phyloP scores from a whole-genome alignment of 2,888 invertebrate genomes.

The Margaritifera margaritifera region DNA sequence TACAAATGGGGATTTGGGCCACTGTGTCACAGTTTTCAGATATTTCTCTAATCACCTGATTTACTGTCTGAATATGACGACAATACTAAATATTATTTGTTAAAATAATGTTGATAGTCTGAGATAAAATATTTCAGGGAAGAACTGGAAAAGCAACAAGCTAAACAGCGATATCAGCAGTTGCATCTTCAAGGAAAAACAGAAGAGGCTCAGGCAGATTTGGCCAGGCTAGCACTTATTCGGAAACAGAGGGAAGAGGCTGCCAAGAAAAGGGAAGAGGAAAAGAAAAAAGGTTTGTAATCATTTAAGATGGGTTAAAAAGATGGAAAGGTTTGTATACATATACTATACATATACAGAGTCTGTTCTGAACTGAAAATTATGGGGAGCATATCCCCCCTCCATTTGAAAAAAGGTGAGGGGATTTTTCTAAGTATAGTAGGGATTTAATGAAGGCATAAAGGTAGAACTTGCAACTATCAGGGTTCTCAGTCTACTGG shows the following conservation, averaged over 20 bases:
- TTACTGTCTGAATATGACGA: no score
- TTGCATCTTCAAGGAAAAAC: constrained; percentile 96
- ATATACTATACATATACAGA: background rate
- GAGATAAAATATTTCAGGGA: constrained; percentile 79
- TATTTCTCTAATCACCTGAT: background rate
- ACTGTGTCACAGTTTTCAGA: background rate
- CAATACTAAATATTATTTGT: background rate
- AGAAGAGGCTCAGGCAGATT: constrained; percentile 94
- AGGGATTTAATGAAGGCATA: no score
- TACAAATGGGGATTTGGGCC: constrained; percentile 1
- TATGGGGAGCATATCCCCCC: background rate
- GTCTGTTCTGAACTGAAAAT: background rate
- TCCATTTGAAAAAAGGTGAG: background rate
- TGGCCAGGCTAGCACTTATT: constrained; percentile 94
- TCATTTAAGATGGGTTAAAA: background rate
- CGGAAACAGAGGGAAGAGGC: constrained; percentile 96
- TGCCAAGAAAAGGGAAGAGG: constrained; percentile 90
- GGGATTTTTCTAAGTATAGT: no score
- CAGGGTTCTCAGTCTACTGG: no score
- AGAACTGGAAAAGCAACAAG: constrained; percentile 92
- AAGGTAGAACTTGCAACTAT: no score
- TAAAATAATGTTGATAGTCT: background rate
- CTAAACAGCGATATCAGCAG: constrained; percentile 91
- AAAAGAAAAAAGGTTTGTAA: constrained; percentile 78
- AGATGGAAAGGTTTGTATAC: no score